phyloP scores from a whole-genome alignment of 2,797 vertebrate genomes.

The Anolis apletophallus region DNA sequence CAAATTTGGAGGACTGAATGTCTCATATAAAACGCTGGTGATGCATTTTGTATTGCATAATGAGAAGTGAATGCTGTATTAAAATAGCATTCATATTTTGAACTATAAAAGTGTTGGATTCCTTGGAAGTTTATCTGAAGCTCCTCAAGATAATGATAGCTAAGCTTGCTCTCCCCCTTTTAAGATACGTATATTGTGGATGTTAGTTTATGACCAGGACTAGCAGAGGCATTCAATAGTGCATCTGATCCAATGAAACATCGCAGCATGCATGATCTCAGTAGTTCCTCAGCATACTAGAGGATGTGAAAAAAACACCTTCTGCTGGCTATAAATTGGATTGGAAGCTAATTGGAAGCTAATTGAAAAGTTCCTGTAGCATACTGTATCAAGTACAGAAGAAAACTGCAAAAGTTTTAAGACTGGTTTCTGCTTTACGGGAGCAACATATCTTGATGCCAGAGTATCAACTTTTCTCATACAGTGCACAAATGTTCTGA shows the following conservation, averaged over 20 bases:
- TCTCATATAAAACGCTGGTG: slow-evolving; percentile 22
- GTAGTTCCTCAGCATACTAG: not conserved
- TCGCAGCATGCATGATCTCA: not conserved
- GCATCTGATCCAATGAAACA: not conserved
- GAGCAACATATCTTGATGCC: slow-evolving; percentile 36
- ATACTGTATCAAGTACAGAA: slow-evolving; percentile 11
- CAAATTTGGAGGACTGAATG: too few species aligned
- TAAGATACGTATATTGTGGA: not conserved
- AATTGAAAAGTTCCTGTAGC: slow-evolving; percentile 50
- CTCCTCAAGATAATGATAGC: not conserved
- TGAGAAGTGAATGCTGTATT: slow-evolving; percentile 7
- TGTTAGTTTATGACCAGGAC: not conserved
- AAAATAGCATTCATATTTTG: not conserved
- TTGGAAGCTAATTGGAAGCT: not conserved
- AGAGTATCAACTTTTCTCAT: slow-evolving; percentile 29
- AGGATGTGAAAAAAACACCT: not conserved
- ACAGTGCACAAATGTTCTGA: slow-evolving; percentile 47
- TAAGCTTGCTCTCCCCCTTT: not conserved
- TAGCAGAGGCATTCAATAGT: not conserved
- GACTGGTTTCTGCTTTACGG: slow-evolving; percentile 19
- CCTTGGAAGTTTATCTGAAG: not conserved
- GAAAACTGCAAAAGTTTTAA: not conserved
- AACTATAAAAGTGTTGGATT: not conserved
- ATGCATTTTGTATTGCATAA: not conserved
- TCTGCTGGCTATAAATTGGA: not conserved